A percentile compares a stretch with the other conserved stretches of the same genome.
Evolutionary conservation across 2,888 invertebrate species (phyloP).

Genomic region (Apamea anceps): DNA sequence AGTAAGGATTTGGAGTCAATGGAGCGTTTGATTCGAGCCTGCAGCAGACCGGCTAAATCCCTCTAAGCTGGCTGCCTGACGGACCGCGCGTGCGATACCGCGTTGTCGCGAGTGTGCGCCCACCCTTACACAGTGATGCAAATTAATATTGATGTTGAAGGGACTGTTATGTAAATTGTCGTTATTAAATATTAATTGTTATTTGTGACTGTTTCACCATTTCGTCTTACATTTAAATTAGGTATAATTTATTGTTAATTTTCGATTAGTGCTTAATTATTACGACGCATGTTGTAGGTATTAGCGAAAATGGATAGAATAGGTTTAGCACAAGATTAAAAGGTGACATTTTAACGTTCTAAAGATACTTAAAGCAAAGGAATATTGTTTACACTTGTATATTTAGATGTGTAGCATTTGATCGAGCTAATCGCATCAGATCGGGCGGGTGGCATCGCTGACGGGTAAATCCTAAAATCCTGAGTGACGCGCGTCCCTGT

Average conservation of each 20-base stretch:
- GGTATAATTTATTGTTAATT: conserved; percentile 21
- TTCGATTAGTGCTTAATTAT: neutral
- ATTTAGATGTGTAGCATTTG: conserved; percentile 41
- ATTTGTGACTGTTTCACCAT: conserved; percentile 35
- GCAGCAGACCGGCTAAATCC: conserved; percentile 74
- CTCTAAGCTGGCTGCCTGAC: conserved; percentile 77
- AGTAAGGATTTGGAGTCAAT: conserved; percentile 77
- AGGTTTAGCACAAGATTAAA: neutral
- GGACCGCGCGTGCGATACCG: conserved; percentile 68
- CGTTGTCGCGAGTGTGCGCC: conserved; percentile 62
- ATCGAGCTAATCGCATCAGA: conserved; percentile 56
- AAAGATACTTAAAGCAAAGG: neutral
- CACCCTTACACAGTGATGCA: conserved; percentile 55
- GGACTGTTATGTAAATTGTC: conserved; percentile 51
- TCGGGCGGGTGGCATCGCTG: conserved; percentile 64
- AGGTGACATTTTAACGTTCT: neutral
- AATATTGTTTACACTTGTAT: conserved; percentile 12
- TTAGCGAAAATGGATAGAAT: neutral
- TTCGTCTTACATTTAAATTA: conserved; percentile 30
- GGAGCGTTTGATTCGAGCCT: conserved; percentile 79
- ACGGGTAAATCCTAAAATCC: conserved; percentile 83
- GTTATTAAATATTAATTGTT: conserved; percentile 59
- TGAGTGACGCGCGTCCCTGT: conserved; percentile 75
- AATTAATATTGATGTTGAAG: conserved; percentile 61
- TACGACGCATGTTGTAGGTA: neutral